phyloP scores from a whole-genome alignment of 2,113 vertebrate species.

The Caranx melampygus region DNA sequence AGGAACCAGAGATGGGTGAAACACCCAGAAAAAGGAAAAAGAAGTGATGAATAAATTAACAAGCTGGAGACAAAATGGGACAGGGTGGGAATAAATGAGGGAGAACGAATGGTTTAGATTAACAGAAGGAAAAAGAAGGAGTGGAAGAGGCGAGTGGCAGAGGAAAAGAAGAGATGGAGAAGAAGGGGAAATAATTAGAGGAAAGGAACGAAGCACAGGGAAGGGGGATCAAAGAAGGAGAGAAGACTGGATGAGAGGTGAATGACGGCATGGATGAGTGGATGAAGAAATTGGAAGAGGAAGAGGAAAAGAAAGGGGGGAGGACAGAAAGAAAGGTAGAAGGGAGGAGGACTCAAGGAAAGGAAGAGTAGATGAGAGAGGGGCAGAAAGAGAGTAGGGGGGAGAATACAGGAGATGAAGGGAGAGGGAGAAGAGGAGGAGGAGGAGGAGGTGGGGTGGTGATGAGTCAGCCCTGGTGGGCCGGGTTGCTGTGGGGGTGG shows the following conservation, averaged over 20 bases:
- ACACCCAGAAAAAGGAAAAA: neutral
- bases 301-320: neutral
- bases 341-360: neutral
- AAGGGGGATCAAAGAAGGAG: neutral
- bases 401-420: slow-evolving; percentile 34
- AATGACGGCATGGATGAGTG: slow-evolving; percentile 6
- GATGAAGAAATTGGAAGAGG: neutral
- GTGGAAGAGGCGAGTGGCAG: neutral
- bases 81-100: slow-evolving; percentile 6
- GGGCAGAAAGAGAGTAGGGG: slow-evolving; percentile 12
- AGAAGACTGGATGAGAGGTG: slow-evolving; percentile 15
- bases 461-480: slow-evolving; percentile 75
- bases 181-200: no score
- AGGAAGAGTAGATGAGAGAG: neutral
- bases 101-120: slow-evolving; percentile 29
- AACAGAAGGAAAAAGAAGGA: slow-evolving; percentile 1
- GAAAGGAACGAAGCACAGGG: neutral
- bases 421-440: slow-evolving; percentile 22
- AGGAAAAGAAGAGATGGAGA: neutral
- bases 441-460: slow-evolving; percentile 36
- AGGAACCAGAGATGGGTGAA: neutral
- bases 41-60: neutral
- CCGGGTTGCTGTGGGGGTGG: slow-evolving; percentile 70
- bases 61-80: neutral
- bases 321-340: neutral